Percentiles rank a stretch among this genome's conserved stretches.
These are phyloP conservation scores for Chrysolina haemoptera DNA, from an alignment of 2,888 invertebrate species.

Conservation along the genomic window DNA sequence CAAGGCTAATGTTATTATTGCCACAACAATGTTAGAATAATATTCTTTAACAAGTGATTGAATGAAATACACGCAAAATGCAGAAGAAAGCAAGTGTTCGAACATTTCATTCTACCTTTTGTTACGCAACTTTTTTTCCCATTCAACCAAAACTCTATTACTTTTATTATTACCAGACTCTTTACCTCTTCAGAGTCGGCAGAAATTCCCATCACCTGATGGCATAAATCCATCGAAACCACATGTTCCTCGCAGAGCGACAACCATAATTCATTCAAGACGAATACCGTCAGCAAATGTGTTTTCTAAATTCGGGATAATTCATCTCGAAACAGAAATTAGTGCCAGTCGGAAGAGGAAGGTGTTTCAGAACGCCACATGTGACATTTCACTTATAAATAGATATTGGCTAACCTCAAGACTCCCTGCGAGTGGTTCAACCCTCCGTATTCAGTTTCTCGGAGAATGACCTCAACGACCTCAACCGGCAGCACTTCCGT, in stretches of 20 bases:
- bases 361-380: constrained; percentile 15
- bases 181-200: not conserved
- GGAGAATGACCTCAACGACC: no score
- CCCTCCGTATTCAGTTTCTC: constrained; percentile 55
- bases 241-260: constrained; percentile 21
- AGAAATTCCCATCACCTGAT: not conserved
- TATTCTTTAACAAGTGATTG: no score
- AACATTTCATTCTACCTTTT: no score
- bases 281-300: constrained; percentile 43
- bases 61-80: no score
- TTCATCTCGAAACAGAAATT: constrained; percentile 43
- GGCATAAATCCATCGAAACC: constrained; percentile 17
- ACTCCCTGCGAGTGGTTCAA: constrained; percentile 40
- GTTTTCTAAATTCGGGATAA: constrained; percentile 48
- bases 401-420: constrained; percentile 36
- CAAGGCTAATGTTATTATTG: no score
- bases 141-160: no score
- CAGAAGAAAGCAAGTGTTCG: no score
- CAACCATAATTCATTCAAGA: constrained; percentile 36
- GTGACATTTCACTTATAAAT: constrained; percentile 14
- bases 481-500: constrained; percentile 52
- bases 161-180: no score
- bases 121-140: no score
- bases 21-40: no score
- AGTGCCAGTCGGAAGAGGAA: constrained; percentile 33